Conservation (phyloP, 2,888 invertebrate species). For the Sphaerophoria rueppellii region DNA sequence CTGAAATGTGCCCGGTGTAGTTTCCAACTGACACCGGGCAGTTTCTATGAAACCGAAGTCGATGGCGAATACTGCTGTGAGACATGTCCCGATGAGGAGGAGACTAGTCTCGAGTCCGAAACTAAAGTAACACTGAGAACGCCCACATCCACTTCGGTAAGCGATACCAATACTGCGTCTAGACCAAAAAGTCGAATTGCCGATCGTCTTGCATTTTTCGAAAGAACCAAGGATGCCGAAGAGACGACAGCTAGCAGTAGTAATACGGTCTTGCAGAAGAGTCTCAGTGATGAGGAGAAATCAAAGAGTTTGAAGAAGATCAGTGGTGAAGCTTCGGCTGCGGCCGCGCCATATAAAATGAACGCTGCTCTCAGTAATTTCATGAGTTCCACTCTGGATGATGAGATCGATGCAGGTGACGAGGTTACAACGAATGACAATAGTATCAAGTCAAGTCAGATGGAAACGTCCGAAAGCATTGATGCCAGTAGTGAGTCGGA, state of each 20-base stretch:
- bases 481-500: conserved; percentile 68
- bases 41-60: conserved; percentile 89
- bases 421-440: conserved; percentile 58
- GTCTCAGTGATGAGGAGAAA: conserved; percentile 85
- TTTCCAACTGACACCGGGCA: conserved; percentile 90
- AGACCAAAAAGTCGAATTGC: conserved; percentile 76
- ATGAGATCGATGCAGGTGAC: conserved; percentile 73
- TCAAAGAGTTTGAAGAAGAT: conserved; percentile 79
- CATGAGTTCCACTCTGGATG: conserved; percentile 74
- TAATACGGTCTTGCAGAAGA: conserved; percentile 78
- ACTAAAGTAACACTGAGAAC: conserved; percentile 35
- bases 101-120: conserved; percentile 78
- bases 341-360: conserved; percentile 74
- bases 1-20: conserved; percentile 92
- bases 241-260: conserved; percentile 54
- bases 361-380: conserved; percentile 76
- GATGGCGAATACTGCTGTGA: conserved; percentile 91
- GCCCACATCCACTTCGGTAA: conserved; percentile 10
- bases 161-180: conserved; percentile 15
- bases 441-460: conserved; percentile 61
- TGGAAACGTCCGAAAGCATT: conserved; percentile 72
- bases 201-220: conserved; percentile 78
- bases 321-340: conserved; percentile 46
- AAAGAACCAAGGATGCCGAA: conserved; percentile 74
- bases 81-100: conserved; percentile 93